A percentile compares a stretch with the other conserved stretches of the same genome.
These are phyloP conservation scores for Centropyge bicolor DNA, from an alignment of 2,797 vertebrate species.

Conservation along the genomic window DNA sequence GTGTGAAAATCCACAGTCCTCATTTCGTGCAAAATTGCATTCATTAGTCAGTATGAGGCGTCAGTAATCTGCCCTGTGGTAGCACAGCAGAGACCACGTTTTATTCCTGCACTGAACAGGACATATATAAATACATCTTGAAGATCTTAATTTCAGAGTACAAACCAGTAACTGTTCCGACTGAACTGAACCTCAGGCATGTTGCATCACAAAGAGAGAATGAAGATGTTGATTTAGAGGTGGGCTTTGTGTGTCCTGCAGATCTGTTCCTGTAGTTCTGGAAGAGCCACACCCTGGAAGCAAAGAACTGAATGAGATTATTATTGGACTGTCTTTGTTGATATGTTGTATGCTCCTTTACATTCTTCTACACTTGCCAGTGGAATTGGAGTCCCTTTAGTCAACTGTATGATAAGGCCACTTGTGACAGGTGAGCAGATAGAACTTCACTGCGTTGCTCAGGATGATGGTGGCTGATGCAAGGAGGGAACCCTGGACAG, in stretches of 20 bases:
- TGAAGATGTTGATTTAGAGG: background rate
- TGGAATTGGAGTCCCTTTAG: constrained; percentile 9
- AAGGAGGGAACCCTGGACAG: background rate
- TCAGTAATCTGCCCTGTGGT: too few relatives aligned
- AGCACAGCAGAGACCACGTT: background rate
- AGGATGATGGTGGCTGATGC: background rate
- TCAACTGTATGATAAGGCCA: background rate
- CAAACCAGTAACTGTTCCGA: background rate
- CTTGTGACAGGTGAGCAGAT: background rate
- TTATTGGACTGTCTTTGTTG: constrained; percentile 1
- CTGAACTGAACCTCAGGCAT: background rate
- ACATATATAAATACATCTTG: background rate
- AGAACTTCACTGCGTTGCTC: background rate
- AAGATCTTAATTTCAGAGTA: background rate
- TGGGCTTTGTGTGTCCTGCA: background rate
- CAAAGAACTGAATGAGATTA: background rate
- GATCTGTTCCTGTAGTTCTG: background rate
- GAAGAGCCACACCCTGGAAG: background rate
- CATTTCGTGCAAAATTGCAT: too few relatives aligned
- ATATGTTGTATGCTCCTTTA: background rate
- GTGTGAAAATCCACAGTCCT: background rate
- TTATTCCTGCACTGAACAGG: background rate
- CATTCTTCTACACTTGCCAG: background rate
- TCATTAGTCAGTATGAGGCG: too few relatives aligned
- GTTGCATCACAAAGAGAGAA: background rate